Conservation (phyloP, 2,113 vertebrate species). For the Scartelaos histophorus region DNA sequence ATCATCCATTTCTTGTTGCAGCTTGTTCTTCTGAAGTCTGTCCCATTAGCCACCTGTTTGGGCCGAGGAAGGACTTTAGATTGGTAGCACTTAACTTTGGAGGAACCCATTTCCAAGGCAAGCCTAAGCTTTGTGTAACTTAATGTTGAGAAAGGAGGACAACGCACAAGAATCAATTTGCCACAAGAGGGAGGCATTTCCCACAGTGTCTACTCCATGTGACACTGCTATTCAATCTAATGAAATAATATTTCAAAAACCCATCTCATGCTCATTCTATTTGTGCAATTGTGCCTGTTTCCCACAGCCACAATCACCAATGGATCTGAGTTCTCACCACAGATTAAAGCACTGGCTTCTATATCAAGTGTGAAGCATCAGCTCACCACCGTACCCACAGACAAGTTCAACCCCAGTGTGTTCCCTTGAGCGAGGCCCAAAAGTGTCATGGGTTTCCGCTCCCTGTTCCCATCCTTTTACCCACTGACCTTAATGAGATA, state of each 20-base stretch:
- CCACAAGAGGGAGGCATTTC: slow-evolving; percentile 72
- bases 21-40: too few species aligned
- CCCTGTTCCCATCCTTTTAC: slow-evolving; percentile 61
- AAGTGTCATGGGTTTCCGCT: slow-evolving; percentile 65
- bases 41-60: too few species aligned
- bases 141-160: slow-evolving; percentile 43
- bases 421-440: slow-evolving; percentile 56
- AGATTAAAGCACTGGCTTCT: slow-evolving; percentile 45
- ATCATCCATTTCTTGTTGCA: too few species aligned
- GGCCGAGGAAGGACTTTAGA: too few species aligned
- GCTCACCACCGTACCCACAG: slow-evolving; percentile 55
- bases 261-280: slow-evolving; percentile 26
- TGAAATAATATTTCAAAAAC: slow-evolving; percentile 19
- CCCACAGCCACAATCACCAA: slow-evolving; percentile 33
- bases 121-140: too few species aligned
- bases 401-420: slow-evolving; percentile 65
- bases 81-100: too few species aligned
- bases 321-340: slow-evolving; percentile 40
- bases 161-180: slow-evolving; percentile 9
- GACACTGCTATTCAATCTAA: background rate
- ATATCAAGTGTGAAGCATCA: slow-evolving; percentile 43
- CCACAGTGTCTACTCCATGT: slow-evolving; percentile 22
- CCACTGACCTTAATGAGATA: slow-evolving; percentile 70
- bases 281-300: slow-evolving; percentile 31
- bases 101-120: too few species aligned